phyloP scores from a whole-genome alignment of 2,797 vertebrate genomes.

The Pseudochirops cupreus region DNA sequence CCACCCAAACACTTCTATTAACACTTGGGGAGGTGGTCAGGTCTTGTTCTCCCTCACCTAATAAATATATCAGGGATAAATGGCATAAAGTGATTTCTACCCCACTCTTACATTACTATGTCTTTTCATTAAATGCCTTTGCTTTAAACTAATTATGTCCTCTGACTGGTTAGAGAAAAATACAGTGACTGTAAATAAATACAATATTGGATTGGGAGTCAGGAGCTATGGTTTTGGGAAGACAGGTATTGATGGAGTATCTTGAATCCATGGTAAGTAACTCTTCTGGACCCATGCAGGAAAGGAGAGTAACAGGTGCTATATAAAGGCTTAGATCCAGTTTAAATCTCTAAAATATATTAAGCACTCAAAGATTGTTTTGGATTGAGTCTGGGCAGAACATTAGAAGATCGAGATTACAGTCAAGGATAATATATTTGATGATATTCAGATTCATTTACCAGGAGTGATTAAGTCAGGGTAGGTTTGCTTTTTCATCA shows the following conservation, averaged over 20 bases:
- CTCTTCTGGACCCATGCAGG: not conserved
- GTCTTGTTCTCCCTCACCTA: not conserved
- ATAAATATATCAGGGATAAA: not conserved
- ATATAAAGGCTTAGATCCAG: constrained; percentile 27
- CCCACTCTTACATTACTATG: not conserved
- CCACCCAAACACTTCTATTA: not conserved
- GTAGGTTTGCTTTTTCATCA: constrained; percentile 75
- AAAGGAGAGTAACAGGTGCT: not conserved
- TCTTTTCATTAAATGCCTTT: not conserved
- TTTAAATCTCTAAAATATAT: constrained; percentile 56
- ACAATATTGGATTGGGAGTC: not conserved
- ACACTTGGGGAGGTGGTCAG: not conserved
- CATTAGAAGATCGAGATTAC: constrained; percentile 61
- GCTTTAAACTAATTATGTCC: not conserved
- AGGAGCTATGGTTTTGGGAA: not conserved
- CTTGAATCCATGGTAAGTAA: not conserved
- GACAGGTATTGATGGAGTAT: not conserved
- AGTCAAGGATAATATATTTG: constrained; percentile 73
- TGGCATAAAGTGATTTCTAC: not conserved
- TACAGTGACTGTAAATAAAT: not conserved
- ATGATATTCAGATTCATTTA: constrained; percentile 76
- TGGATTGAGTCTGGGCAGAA: constrained; percentile 42
- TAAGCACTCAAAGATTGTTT: constrained; percentile 61
- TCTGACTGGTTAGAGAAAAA: not conserved
- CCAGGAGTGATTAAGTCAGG: constrained; percentile 63